phyloP scores from a whole-genome alignment of 2,888 invertebrate species.

The Abscondita cerata region DNA sequence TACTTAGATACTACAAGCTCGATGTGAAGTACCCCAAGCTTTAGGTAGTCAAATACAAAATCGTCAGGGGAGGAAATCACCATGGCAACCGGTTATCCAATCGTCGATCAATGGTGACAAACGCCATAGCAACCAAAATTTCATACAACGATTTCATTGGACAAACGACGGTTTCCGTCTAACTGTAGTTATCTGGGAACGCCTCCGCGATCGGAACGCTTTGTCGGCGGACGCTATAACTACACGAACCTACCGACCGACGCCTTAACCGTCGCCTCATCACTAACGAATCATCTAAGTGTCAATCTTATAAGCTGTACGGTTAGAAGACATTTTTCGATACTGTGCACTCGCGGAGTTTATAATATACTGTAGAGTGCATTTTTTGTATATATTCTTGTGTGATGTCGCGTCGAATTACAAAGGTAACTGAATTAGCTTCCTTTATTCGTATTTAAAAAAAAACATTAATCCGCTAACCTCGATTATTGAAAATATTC shows the following conservation, averaged over 20 bases:
- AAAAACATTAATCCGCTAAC: no score
- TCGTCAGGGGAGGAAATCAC: slow-evolving; percentile 52
- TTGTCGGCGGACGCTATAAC: slow-evolving; percentile 45
- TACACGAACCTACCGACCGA: slow-evolving; percentile 33
- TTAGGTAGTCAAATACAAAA: slow-evolving; percentile 60
- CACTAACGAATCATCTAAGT: slow-evolving; percentile 40
- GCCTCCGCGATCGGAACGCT: slow-evolving; percentile 54
- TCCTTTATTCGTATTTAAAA: no score
- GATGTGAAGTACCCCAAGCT: slow-evolving; percentile 61
- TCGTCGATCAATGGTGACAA: slow-evolving; percentile 35
- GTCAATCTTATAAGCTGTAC: slow-evolving; percentile 30
- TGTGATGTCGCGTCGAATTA: no score
- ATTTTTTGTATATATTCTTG: no score
- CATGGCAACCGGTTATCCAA: slow-evolving; percentile 50
- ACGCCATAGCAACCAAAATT: slow-evolving; percentile 47
- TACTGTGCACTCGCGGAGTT: slow-evolving; percentile 1
- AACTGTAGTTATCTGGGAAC: slow-evolving; percentile 56
- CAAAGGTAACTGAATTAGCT: no score
- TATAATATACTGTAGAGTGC: no score
- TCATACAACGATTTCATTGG: slow-evolving; percentile 39
- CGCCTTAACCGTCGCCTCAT: slow-evolving; percentile 30
- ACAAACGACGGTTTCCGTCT: slow-evolving; percentile 18
- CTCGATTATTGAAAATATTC: no score
- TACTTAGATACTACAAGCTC: slow-evolving; percentile 62
- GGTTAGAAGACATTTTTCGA: slow-evolving; percentile 14